Base-by-base conservation (phyloP, 1,140 invertebrate genomes). In the Coenobita brevimanus region DNA sequence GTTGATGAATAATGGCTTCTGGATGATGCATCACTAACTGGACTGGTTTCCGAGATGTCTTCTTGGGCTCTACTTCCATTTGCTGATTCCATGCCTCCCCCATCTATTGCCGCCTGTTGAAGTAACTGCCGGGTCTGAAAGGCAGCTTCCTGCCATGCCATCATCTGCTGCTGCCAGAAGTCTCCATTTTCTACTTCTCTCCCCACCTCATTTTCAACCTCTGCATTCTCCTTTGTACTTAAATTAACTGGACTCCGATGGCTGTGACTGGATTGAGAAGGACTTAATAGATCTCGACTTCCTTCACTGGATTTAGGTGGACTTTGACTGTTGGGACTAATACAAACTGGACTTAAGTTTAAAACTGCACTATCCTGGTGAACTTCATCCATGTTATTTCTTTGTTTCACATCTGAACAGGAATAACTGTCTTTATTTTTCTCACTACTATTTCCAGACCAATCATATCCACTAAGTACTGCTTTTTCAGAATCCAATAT, bases 131-230 rank as follows among this genome's bases (percentile, higher is more conserved):
- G 69, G 15, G 86, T 88, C 57, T 88, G 78, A 46, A 82, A 82
- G 3, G 86, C 86, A 33, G 86, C 86, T 33, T 81, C 67, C 43
- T 88, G 78, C 86, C 86, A 88, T 3, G 86, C 86, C 79, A 76
- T 64, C 86, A 88, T 88, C 27, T 88, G 86, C 46, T 88, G 86
- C 33, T 82, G 79, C 80, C 78, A 88, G 43, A 88, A 88, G 24
- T 82, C 86, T 38, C 86, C 86, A 54, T 88, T 88, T 24, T 88
- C 86, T 73, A 50, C 57, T 60, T 73, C 85, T 81, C 73, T 64
- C 41, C 54, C 46, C 50, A 43, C 62, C 30, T 71, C 78, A n/a
- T n/a, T n/a, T 17, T 24, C 85, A 50, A 43, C 43, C 27, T 88
- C 86, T 15, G 60, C 43, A 46, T 50, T 73, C 30, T 82, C 79